Evolutionary conservation across 2,113 vertebrate species (phyloP).

Genomic region (Onychostoma macrolepis): DNA sequence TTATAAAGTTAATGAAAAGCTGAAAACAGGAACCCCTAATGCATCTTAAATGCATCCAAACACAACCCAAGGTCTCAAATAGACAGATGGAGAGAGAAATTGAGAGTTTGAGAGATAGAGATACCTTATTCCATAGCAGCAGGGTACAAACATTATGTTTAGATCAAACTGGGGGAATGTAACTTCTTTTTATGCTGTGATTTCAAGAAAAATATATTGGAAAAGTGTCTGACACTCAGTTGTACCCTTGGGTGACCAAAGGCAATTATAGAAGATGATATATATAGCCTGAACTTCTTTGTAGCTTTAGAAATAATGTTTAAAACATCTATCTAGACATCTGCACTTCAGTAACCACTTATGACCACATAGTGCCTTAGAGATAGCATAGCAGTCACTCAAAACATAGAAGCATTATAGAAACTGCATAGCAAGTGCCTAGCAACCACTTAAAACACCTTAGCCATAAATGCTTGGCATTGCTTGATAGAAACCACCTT

Average conservation of each 20-base stretch:
- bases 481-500: background rate
- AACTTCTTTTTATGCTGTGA: background rate
- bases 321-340: background rate
- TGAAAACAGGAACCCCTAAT: background rate
- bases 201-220: background rate
- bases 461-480: background rate
- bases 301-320: background rate
- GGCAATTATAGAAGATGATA: background rate
- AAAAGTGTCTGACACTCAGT: slow-evolving; percentile 4
- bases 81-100: slow-evolving; percentile 13
- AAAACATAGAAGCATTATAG: background rate
- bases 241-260: slow-evolving; percentile 6
- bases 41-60: background rate
- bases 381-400: background rate
- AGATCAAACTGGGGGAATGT: background rate
- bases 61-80: slow-evolving; percentile 13
- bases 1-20: slow-evolving; percentile 15
- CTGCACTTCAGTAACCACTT: background rate
- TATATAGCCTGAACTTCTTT: background rate
- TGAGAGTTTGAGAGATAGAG: background rate
- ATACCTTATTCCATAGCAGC: background rate
- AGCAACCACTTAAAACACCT: background rate
- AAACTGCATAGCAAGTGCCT: background rate
- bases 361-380: background rate
- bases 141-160: slow-evolving; percentile 22